Percentiles rank a stretch among this genome's conserved stretches.
phyloP scores from a whole-genome alignment of 2,113 vertebrate genomes.

The Ibidorhyncha struthersii region DNA sequence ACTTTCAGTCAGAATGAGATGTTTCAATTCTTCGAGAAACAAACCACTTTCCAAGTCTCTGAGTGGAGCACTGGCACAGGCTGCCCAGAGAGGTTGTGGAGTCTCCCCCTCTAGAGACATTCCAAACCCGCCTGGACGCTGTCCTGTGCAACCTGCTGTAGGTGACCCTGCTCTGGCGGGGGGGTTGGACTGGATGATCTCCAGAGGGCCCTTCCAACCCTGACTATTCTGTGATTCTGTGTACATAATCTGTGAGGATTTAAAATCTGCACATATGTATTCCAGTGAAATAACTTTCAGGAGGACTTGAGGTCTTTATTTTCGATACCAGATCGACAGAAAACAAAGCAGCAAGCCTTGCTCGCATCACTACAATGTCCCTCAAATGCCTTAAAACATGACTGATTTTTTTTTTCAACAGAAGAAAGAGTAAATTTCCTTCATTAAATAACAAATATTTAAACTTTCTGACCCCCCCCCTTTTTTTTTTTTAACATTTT shows the following conservation, averaged over 20 bases:
- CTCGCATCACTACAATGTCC: not conserved
- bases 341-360: not conserved
- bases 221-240: too few species aligned
- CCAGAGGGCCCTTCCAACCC: too few species aligned
- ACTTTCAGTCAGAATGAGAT: not conserved
- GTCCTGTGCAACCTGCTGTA: too few species aligned
- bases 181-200: too few species aligned
- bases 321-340: not conserved
- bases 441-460: constrained; percentile 14
- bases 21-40: not conserved
- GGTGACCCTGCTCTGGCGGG: too few species aligned
- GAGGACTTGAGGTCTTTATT: not conserved
- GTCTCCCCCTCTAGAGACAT: too few species aligned
- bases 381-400: not conserved
- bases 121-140: too few species aligned
- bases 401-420: not conserved
- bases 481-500: constrained; percentile 22
- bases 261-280: not conserved
- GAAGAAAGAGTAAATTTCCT: not conserved
- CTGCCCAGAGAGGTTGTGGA: too few species aligned
- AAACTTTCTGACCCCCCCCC: not conserved
- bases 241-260: not conserved
- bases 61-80: too few species aligned
- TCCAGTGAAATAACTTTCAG: not conserved
- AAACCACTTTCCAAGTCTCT: not conserved